These are phyloP conservation scores for Theristicus caerulescens DNA, from an alignment of 2,113 vertebrate genomes.

Conservation along the genomic window DNA sequence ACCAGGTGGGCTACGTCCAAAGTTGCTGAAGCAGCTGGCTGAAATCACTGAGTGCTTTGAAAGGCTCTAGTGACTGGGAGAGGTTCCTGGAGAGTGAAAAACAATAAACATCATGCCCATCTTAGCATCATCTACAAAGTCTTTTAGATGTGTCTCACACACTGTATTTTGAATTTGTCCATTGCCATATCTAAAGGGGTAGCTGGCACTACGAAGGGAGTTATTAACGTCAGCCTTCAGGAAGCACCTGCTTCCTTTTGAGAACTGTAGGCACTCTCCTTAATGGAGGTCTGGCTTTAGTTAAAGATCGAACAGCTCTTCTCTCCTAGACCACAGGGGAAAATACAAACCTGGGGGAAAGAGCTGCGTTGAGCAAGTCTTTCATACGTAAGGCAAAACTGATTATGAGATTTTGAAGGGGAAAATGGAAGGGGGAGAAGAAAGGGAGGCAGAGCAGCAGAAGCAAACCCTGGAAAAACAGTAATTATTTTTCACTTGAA, in stretches of 20 bases:
- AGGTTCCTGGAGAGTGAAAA: not conserved
- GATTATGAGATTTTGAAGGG: not conserved
- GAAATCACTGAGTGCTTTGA: not conserved
- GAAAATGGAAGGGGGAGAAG: not conserved
- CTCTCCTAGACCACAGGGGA: not conserved
- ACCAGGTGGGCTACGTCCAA: not conserved
- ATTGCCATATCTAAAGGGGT: not conserved
- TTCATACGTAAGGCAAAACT: not conserved
- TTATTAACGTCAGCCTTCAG: not conserved
- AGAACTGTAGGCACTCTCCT: not conserved
- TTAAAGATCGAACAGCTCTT: not conserved
- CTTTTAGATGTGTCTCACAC: not conserved
- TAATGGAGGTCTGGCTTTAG: not conserved
- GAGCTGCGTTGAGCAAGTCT: not conserved
- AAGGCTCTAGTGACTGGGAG: not conserved
- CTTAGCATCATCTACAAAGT: not conserved
- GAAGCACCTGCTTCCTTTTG: not conserved
- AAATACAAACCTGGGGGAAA: not conserved
- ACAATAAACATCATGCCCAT: not conserved
- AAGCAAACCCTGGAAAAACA: conserved; percentile 27
- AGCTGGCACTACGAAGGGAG: not conserved
- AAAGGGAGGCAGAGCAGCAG: not conserved
- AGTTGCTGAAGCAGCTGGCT: not conserved
- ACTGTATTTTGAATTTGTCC: not conserved
- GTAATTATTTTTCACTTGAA: conserved; percentile 62